phyloP scores from a whole-genome alignment of 1,140 invertebrate species.

The Helicorthomorpha holstii region DNA sequence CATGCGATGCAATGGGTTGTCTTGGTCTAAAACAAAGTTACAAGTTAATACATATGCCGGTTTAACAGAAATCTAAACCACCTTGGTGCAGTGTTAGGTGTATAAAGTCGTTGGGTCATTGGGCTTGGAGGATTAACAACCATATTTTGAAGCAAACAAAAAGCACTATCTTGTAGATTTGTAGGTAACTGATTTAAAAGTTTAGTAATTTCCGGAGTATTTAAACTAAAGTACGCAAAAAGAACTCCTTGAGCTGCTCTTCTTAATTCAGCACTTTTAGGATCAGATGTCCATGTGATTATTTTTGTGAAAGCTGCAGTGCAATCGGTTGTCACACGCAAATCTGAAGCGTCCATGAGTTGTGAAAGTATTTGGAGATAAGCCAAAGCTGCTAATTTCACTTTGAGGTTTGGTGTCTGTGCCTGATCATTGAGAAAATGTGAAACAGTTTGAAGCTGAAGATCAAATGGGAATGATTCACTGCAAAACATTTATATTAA shows the following conservation, averaged over 20 bases:
- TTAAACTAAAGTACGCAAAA: constrained; percentile 72
- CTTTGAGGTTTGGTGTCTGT: constrained; percentile 73
- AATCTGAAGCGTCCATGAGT: constrained; percentile 27
- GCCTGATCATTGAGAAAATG: constrained; percentile 72
- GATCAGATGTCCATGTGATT: constrained; percentile 35
- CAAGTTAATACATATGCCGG: no score
- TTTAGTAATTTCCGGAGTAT: constrained; percentile 67
- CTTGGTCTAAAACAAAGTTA: not conserved
- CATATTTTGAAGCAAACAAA: constrained; percentile 64
- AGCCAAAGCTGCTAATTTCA: constrained; percentile 26
- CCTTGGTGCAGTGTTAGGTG: not conserved
- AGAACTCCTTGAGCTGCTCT: constrained; percentile 55
- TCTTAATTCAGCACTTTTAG: constrained; percentile 50
- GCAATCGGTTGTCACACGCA: constrained; percentile 26
- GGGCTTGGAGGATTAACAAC: constrained; percentile 35
- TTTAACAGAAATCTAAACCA: no score
- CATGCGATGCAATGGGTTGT: constrained; percentile 8
- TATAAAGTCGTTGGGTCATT: not conserved
- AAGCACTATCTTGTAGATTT: constrained; percentile 59
- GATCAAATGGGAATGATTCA: constrained; percentile 42
- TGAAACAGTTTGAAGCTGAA: constrained; percentile 41
- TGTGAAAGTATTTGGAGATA: constrained; percentile 25
- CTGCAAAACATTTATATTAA: constrained; percentile 23
- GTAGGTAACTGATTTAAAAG: constrained; percentile 64
- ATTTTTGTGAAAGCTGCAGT: constrained; percentile 31